phyloP scores from a whole-genome alignment of 92 coral and sea anemone species.

The Meandrina meandrites region DNA sequence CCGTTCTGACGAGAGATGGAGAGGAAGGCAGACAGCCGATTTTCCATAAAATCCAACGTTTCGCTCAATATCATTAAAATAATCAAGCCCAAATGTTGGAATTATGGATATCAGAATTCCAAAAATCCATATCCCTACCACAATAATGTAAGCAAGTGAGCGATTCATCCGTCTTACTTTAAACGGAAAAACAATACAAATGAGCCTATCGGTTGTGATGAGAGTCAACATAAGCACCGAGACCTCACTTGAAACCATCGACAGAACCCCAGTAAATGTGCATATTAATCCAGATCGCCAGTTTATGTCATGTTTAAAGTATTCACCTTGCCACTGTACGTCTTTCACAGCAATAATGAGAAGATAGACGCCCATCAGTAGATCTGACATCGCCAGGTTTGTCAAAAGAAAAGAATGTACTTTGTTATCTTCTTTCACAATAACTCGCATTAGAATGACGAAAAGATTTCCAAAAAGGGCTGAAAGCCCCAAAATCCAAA shows the following conservation, averaged over 20 bases:
- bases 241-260: slow-evolving; percentile 83
- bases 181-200: slow-evolving; percentile 79
- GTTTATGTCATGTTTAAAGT: slow-evolving; percentile 76
- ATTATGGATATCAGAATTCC: slow-evolving; percentile 58
- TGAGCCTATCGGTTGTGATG: slow-evolving; percentile 81
- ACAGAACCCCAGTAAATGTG: slow-evolving; percentile 71
- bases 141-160: slow-evolving; percentile 20
- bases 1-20: slow-evolving; percentile 72
- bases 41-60: slow-evolving; percentile 74
- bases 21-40: slow-evolving; percentile 88
- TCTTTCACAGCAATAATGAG: slow-evolving; percentile 78
- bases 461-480: slow-evolving; percentile 79
- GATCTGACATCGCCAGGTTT: slow-evolving; percentile 85
- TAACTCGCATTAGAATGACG: slow-evolving; percentile 68
- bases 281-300: slow-evolving; percentile 86
- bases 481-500: slow-evolving; percentile 87
- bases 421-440: slow-evolving; percentile 70
- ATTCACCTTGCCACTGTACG: slow-evolving; percentile 72
- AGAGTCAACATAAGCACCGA: slow-evolving; percentile 79
- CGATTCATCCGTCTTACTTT: slow-evolving; percentile 46
- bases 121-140: slow-evolving; percentile 51
- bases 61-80: slow-evolving; percentile 65
- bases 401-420: slow-evolving; percentile 81
- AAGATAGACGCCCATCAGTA: slow-evolving; percentile 83
- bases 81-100: slow-evolving; percentile 56